These are phyloP conservation scores for Onthophagus taurus DNA, from an alignment of 1,140 invertebrate species.

Conservation along the genomic window DNA sequence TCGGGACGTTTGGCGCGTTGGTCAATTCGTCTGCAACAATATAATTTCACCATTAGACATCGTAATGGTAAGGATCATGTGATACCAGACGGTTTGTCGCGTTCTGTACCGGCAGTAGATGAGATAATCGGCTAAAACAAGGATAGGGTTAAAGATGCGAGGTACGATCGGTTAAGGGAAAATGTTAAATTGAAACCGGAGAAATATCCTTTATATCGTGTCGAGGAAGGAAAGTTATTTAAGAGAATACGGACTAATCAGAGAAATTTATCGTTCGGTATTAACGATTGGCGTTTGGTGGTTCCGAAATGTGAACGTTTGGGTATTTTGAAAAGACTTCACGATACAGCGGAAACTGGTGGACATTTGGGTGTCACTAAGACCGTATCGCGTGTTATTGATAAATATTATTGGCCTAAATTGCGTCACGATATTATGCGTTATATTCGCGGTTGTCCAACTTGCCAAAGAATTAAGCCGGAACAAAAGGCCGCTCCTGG, in stretches of 20 bases:
- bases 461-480: constrained; percentile 4
- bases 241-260: too few relatives aligned
- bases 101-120: too few relatives aligned
- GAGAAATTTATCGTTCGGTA: too few relatives aligned
- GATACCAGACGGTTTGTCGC: too few relatives aligned
- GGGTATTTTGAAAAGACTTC: constrained; percentile 5
- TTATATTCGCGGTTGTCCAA: constrained; percentile 8
- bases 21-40: not conserved
- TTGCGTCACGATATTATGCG: constrained; percentile 7
- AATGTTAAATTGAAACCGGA: not conserved
- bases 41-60: too few relatives aligned
- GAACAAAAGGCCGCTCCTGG: too few relatives aligned
- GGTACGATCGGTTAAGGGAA: not conserved
- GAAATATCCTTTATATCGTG: not conserved
- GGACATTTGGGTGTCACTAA: constrained; percentile 13
- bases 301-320: not conserved
- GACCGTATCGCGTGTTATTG: constrained; percentile 8
- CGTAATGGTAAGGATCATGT: too few relatives aligned
- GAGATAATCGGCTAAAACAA: too few relatives aligned
- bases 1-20: not conserved
- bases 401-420: constrained; percentile 17
- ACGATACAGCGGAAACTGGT: constrained; percentile 7
- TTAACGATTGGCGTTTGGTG: too few relatives aligned
- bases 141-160: not conserved
- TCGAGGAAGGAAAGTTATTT: too few relatives aligned